These are phyloP conservation scores for Unio delphinus DNA, from an alignment of 2,888 invertebrate genomes.

Conservation along the genomic window DNA sequence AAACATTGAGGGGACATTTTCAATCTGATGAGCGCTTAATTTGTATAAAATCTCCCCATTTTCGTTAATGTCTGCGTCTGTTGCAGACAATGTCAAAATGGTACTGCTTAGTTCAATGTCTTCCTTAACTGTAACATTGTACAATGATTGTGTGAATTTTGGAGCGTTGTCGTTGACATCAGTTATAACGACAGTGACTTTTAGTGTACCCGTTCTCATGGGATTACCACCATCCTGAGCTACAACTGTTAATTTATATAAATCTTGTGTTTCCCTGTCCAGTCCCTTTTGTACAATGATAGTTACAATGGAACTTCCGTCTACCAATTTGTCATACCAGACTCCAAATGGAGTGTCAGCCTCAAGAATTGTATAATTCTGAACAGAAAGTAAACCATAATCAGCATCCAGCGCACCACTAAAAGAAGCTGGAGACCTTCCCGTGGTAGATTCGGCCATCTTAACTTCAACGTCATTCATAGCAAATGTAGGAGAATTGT, in stretches of 20 bases:
- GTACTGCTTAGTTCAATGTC: slow-evolving; percentile 28
- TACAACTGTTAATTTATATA: slow-evolving; percentile 45
- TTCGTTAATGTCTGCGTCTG: slow-evolving; percentile 86
- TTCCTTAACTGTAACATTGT: slow-evolving; percentile 49
- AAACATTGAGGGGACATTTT: slow-evolving; percentile 39
- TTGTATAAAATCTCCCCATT: slow-evolving; percentile 77
- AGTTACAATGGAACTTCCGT: slow-evolving; percentile 47
- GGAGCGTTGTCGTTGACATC: slow-evolving; percentile 55
- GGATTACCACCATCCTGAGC: slow-evolving; percentile 52
- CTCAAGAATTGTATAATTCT: slow-evolving; percentile 39
- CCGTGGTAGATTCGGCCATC: slow-evolving; percentile 45
- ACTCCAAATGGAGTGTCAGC: slow-evolving; percentile 41
- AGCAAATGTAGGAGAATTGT: slow-evolving; percentile 52
- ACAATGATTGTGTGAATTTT: slow-evolving; percentile 38
- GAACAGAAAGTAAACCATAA: slow-evolving; percentile 42
- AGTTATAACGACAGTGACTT: slow-evolving; percentile 37
- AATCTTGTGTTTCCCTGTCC: slow-evolving; percentile 47
- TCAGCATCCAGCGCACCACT: slow-evolving; percentile 50
- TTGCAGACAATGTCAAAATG: slow-evolving; percentile 79
- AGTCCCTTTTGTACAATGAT: slow-evolving; percentile 41
- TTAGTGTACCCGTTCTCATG: slow-evolving; percentile 33
- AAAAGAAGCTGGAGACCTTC: slow-evolving; percentile 35
- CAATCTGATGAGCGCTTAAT: slow-evolving; percentile 51
- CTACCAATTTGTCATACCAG: slow-evolving; percentile 28
- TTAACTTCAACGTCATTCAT: slow-evolving; percentile 31